Base-by-base conservation (phyloP, 1,140 invertebrate genomes). In the Drosophila kepulauana region DNA sequence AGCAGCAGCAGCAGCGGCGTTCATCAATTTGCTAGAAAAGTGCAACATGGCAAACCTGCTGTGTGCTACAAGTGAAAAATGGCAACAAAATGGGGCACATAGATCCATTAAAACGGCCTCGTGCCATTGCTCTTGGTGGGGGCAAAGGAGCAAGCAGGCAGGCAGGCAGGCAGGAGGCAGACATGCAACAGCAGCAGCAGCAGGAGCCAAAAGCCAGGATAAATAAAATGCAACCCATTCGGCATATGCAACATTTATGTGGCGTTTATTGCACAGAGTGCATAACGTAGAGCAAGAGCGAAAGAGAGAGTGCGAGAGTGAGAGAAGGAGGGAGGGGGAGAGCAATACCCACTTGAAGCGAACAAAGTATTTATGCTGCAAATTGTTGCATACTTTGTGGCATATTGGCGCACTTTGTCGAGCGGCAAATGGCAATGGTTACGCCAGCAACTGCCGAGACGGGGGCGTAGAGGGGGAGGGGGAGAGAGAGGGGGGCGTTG, bases 301-400 rank as follows among this genome's bases (percentile, higher is more conserved):
- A 20, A 13, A 38, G 30, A 25, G 43, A 25, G 10, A 45, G 30
- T 11, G 10, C 51, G 63, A 6, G 5, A 10, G 5, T 1, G 15
- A n/a, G 46, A 30, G 11, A 25, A n/a, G n/a, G n/a, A 4, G 28
- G 4, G 41, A 8, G 16, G 7, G 6, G 5, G 15, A 35, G 51
- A n/a, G 63, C 30, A 6, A 15, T 45, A 41, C 59, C 28, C 59
- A 64, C 56, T 52, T 51, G 66, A 61, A 69, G 61, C 49, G 48
- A 15, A 82, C 80, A 88, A 88, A 80, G 84, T 87, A 87, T 88
- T 88, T 87, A 82, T 88, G 84, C 84, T 69, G 77, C 80, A 88
- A 89, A 88, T 84, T 88, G 84, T 88, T 84, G 85, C 84, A 88
- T 88, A 88, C 84, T 89, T 80, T 88, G 84, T 81, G 79, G 80